Evolutionary conservation across 2,113 vertebrate genomes (phyloP), one percentile per base, ranked within the genome.

Genomic region (Carassius auratus): DNA sequence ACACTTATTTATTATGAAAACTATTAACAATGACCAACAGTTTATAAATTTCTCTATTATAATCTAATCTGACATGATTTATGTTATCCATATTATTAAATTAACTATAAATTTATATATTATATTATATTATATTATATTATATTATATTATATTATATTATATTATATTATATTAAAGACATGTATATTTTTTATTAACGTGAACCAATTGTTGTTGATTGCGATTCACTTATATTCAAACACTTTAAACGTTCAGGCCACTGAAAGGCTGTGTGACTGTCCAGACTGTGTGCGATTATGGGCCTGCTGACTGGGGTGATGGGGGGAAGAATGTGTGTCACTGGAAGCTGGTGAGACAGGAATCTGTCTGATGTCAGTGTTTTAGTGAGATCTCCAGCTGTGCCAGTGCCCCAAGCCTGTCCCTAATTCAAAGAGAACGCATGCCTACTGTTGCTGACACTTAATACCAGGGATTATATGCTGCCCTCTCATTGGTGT

Each of bases 401-500:
- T 92, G 91, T 91, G 92, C 84, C 89, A 83, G 90, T 91, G 92
- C 92, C 90, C 91, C 90, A 85, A 57, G 84, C 88, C 84, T 21
- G 48, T 87, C 90, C 87, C 89, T 68, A 76, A 82, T 77, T 86
- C 81, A 82, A 9, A 81, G 73, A 79, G 42, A 62, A 80, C 12
- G 50, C 42, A 69, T 59, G 66, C 33, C 81, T 73, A 71, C 81
- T 59, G 66, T 45, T 84, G 81, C 85, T 76, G 66, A 86, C 85
- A 86, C 85, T 38, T 86, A 88, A 88, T 83, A 64, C 42, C 84
- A 78, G 21, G 74, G 84, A 88, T 86, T 79, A 88, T 64, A 78
- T 55, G 55, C 45, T 9, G 45, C 15, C 74, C 55, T 68, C 84
- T 74, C 74, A 76, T 71, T 81, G 76, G 76, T 8, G 26, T 33